These are phyloP conservation scores for Spea bombifrons DNA, from an alignment of 2,113 vertebrate genomes.

Conservation along the genomic window DNA sequence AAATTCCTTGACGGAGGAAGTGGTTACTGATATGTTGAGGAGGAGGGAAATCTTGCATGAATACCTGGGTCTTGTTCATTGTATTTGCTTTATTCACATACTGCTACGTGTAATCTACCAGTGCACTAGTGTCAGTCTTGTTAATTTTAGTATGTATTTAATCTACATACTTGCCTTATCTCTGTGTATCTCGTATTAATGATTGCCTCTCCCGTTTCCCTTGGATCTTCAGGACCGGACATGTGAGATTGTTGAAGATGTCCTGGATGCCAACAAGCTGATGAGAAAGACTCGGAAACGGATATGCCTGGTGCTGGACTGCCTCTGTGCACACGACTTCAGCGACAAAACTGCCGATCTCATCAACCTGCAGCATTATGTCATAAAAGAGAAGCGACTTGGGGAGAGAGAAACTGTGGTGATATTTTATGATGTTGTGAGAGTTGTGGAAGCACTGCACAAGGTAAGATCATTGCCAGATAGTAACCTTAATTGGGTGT, in stretches of 20 bases:
- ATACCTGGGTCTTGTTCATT: no score
- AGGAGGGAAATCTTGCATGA: no score
- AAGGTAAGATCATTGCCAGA: slow-evolving; percentile 70
- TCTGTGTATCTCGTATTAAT: background rate
- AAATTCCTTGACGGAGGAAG: no score
- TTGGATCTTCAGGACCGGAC: slow-evolving; percentile 78
- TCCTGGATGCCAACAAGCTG: slow-evolving; percentile 78
- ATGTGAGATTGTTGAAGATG: slow-evolving; percentile 86
- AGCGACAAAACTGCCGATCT: slow-evolving; percentile 95
- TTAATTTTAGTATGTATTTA: no score
- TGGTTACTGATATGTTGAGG: no score
- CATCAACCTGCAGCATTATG: slow-evolving; percentile 98
- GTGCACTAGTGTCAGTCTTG: no score
- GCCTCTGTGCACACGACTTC: slow-evolving; percentile 94
- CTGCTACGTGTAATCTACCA: no score
- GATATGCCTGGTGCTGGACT: slow-evolving; percentile 95
- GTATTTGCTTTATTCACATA: no score
- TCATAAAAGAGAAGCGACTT: slow-evolving; percentile 96
- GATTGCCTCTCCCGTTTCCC: background rate
- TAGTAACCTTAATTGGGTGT: no score
- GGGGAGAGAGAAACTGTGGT: slow-evolving; percentile 93
- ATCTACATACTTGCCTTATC: background rate
- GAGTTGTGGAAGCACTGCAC: slow-evolving; percentile 94
- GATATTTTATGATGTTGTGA: slow-evolving; percentile 97
- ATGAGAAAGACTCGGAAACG: slow-evolving; percentile 92